Base-by-base conservation (phyloP, 2,888 invertebrate species). In the Spilosoma lubricipeda region DNA sequence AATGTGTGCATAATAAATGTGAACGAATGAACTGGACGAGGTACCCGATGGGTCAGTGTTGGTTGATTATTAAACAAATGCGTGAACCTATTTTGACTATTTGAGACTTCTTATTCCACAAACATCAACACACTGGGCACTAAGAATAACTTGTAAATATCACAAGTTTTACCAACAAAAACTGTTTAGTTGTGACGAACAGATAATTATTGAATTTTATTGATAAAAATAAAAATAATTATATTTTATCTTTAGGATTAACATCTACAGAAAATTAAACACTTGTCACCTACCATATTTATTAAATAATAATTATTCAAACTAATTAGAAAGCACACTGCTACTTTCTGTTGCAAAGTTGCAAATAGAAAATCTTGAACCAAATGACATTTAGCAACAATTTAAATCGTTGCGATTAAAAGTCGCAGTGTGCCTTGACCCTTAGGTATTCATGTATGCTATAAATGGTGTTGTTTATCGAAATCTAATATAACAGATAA, bases 1-100 rank as follows among this genome's bases (percentile, higher is more conserved):
- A 67, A 79, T 83, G 88, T 89, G 86, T 90, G 86, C 81, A 80
- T 85, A 80, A 74, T 79, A 82, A 75, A 71, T 81, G 56, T 77
- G 79, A 64, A 72, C 76, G 79, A 86, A 80, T 79, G 79, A 72
- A 71, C 67, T 70, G 74, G 77, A 78, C 73, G 79, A 80, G 81
- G 79, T 85, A 85, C 78, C 73, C 76, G 72, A 72, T 76, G 71
- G 71, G 66, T 63, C 52, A 42, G 66, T 52, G 36, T 71, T 52
- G n/a, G 70, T 67, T 67, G 67, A 42, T 36, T 67, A 67, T 65
- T 11, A 39, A 36, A 52, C 36, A 59, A 59, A 63, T 27, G 18
- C 39, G 30, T 59, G 13, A 59, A 33, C 30, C 30, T 63, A 30
- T 30, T 30, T 63, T 30, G 63, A 30, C 5, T 18, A 30, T 18